Base-by-base conservation (phyloP, 1,140 invertebrate genomes). In the Drosophila burlai region DNA sequence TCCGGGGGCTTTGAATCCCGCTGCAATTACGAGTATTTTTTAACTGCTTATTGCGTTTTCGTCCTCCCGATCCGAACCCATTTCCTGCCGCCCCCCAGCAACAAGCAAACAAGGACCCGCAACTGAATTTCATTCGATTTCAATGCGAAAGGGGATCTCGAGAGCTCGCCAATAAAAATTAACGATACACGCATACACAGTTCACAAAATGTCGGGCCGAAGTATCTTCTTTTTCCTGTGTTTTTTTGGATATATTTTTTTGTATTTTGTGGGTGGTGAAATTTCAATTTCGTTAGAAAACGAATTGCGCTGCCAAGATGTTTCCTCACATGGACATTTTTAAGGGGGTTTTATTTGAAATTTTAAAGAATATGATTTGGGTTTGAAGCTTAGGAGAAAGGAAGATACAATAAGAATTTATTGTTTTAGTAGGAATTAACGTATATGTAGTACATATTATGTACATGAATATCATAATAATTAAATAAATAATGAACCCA, bases 71-170 rank as follows among this genome's bases (percentile, higher is more conserved):
- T 57, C 24, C 61, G 18, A 50, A 60, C 57, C 67, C 31, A 52
- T 29, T 63, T 67, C 40, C 57, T 26, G 46, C 40, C 50, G 15
- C 78, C 83, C 50, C 47, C 79, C 83, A 89, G 81, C 81, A 89
- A 87, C 81, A 87, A 87, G 84, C 85, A 78, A 78, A 52, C 74
- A 55, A 71, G 67, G 67, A 84, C 84, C 63, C 75, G 58, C 34
- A 81, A 84, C 84, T 89, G 84, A 89, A 89, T 90, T 89, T 90
- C 85, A 89, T 90, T 89, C 84, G 84, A 89, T 89, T 89, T 81
- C 85, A 83, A 89, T 89, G 84, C 84, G 73, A 90, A 74, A 67
- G 83, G 55, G 85, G 78, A 81, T 89, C 84, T 81, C 85, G 76
- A 81, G 83, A 79, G 84, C 71, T 79, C 50, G 77, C 62, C 84